These are phyloP conservation scores for Lepidothrix coronata DNA, from an alignment of 2,113 vertebrate species.

Conservation along the genomic window DNA sequence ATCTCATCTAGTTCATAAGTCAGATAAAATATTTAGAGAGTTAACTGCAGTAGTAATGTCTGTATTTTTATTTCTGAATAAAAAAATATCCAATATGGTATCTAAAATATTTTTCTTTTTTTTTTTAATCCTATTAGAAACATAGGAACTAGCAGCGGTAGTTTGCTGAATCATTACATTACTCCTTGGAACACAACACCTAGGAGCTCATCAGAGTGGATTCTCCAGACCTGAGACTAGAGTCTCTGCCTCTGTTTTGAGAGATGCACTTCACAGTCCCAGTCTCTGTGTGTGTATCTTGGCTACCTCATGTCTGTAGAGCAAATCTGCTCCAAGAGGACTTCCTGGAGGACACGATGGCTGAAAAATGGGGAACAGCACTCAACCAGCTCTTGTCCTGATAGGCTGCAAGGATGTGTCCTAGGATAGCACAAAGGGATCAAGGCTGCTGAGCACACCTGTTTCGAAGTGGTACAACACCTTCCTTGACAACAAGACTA, in stretches of 20 bases:
- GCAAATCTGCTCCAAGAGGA: neutral
- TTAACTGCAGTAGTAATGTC: neutral
- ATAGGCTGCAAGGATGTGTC: no score
- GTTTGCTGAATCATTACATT: fast-evolving
- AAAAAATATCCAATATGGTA: neutral
- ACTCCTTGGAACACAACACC: neutral
- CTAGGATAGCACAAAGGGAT: neutral
- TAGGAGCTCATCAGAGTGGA: neutral
- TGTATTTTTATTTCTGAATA: neutral
- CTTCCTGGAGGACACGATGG: neutral
- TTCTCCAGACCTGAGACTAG: no score
- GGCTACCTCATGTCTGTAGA: neutral
- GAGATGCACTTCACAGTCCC: neutral
- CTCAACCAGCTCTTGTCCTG: neutral
- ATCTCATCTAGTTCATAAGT: neutral
- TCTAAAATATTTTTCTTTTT: neutral
- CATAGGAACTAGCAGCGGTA: neutral
- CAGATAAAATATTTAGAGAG: neutral
- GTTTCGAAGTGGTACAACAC: neutral
- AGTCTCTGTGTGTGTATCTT: no score
- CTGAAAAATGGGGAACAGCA: neutral
- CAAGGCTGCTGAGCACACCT: neutral
- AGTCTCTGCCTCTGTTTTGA: neutral
- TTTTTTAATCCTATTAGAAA: neutral
- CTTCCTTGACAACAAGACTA: neutral